Conservation (phyloP, 2,888 invertebrate genomes). For the Priocnemis perturbator region DNA sequence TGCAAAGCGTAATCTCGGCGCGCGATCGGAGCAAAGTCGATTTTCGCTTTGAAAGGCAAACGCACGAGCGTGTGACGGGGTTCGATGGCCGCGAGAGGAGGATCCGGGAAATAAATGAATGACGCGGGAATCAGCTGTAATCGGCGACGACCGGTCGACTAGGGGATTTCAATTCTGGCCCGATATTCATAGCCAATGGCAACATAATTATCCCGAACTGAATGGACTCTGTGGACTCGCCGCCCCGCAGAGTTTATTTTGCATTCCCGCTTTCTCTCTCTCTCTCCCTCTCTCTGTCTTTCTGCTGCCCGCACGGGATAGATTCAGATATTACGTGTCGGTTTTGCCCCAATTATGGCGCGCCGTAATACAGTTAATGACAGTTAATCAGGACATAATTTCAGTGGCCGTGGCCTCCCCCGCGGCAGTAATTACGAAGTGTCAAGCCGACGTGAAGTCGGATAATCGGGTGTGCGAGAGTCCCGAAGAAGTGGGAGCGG, state of each 20-base stretch:
- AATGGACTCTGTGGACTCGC: slow-evolving; percentile 46
- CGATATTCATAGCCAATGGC: slow-evolving; percentile 45
- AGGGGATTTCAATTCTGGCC: slow-evolving; percentile 30
- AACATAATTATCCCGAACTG: slow-evolving; percentile 45
- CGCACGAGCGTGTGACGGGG: no score
- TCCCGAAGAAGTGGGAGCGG: no score
- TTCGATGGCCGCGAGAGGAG: no score
- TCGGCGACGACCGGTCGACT: slow-evolving; percentile 24
- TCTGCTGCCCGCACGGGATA: slow-evolving; percentile 37
- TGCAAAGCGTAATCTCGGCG: no score
- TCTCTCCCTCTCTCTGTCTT: slow-evolving; percentile 29
- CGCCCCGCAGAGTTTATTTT: slow-evolving; percentile 21
- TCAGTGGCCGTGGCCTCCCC: slow-evolving; percentile 8
- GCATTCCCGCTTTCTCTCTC: no score
- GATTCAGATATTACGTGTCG: slow-evolving; percentile 46
- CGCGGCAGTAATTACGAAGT: background rate
- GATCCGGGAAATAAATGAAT: slow-evolving; percentile 47
- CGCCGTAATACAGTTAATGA: slow-evolving; percentile 41
- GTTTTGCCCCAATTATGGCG: slow-evolving; percentile 42
- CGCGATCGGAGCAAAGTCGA: no score
- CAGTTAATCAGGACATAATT: slow-evolving; percentile 46
- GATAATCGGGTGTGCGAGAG: no score
- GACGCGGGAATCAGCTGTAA: slow-evolving; percentile 42
- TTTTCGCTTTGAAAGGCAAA: no score
- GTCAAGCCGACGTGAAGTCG: background rate